Conservation (phyloP, 2,888 invertebrate genomes). For the Norana najaformis region DNA sequence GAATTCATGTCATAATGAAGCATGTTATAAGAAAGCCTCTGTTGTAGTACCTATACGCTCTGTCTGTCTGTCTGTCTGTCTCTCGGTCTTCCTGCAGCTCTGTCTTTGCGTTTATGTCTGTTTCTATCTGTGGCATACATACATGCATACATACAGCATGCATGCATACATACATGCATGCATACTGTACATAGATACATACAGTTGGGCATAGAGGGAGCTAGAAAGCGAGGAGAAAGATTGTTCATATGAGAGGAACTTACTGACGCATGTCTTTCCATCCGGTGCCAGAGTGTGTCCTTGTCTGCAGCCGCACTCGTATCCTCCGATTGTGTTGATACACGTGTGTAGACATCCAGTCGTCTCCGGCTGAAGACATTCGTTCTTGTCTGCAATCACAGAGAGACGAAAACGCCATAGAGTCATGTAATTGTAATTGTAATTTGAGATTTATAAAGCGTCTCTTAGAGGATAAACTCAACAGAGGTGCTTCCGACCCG, state of each 20-base stretch:
- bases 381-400: conserved; percentile 69
- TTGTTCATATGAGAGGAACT: not conserved
- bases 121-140: not conserved
- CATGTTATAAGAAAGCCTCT: not conserved
- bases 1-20: not conserved
- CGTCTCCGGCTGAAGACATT: conserved; percentile 77
- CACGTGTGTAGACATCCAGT: conserved; percentile 79
- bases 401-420: not conserved
- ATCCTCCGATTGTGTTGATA: conserved; percentile 78
- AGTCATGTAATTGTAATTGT: too few species aligned
- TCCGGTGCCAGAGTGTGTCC: conserved; percentile 68
- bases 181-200: not conserved
- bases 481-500: too few species aligned
- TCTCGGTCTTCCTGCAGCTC: too few species aligned
- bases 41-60: not conserved
- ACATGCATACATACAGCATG: not conserved
- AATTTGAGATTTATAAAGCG: too few species aligned
- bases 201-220: not conserved
- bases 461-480: too few species aligned
- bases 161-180: not conserved
- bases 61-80: not conserved
- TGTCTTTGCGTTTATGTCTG: not conserved
- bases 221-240: not conserved
- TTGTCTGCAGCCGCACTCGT: conserved; percentile 78
- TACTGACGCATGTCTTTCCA: conserved; percentile 34